Evolutionary conservation across 2,797 vertebrate genomes (phyloP).

Genomic region (Acipenser ruthenus): DNA sequence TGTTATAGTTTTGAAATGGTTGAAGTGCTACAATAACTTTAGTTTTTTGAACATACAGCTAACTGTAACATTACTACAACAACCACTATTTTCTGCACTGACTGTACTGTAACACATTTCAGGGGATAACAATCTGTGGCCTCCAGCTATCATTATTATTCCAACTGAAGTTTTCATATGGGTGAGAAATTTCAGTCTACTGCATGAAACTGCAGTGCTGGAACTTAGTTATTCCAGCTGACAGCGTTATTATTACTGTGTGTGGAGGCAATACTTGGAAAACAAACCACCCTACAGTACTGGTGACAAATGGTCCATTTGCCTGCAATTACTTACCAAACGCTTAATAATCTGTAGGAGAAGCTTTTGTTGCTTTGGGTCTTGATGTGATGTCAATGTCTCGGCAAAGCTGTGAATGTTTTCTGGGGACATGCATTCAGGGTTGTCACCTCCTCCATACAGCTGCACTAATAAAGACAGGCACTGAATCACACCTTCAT

Average conservation of each 20-base stretch:
- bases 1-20: too few relatives aligned
- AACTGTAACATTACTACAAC: too few relatives aligned
- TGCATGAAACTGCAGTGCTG: background rate
- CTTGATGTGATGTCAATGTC: slow-evolving; percentile 49
- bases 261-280: slow-evolving; percentile 34
- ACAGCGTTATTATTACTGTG: background rate
- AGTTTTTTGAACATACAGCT: too few relatives aligned
- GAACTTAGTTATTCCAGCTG: background rate
- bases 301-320: slow-evolving; percentile 33
- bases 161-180: slow-evolving; percentile 1
- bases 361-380: slow-evolving; percentile 62
- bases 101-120: too few relatives aligned
- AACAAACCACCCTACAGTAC: slow-evolving; percentile 37
- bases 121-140: background rate
- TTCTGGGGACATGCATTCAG: slow-evolving; percentile 65
- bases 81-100: too few relatives aligned
- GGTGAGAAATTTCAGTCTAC: background rate
- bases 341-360: slow-evolving; percentile 72
- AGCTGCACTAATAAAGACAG: slow-evolving; percentile 82
- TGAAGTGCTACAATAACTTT: too few relatives aligned
- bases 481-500: slow-evolving; percentile 69
- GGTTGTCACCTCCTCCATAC: slow-evolving; percentile 61
- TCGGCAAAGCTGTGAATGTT: slow-evolving; percentile 66
- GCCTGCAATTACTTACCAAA: slow-evolving; percentile 64
- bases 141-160: background rate